phyloP scores from a whole-genome alignment of 2,888 invertebrate species.

The Meandrusa payeni region DNA sequence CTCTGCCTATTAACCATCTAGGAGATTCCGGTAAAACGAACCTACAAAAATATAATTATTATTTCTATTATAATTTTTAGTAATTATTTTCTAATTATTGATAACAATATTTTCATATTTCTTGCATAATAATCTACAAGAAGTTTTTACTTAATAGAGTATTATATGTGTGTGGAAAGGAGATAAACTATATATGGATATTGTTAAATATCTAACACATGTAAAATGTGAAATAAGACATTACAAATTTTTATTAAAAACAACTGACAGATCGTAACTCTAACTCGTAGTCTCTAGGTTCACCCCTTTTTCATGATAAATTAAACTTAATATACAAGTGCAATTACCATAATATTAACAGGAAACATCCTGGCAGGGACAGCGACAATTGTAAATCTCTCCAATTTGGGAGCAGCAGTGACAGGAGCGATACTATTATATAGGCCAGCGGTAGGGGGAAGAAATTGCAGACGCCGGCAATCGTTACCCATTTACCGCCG shows the following conservation, averaged over 20 bases:
- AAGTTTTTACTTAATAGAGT: too few relatives aligned
- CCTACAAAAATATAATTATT: constrained; percentile 63
- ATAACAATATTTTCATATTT: too few relatives aligned
- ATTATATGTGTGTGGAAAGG: too few relatives aligned
- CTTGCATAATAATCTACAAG: too few relatives aligned
- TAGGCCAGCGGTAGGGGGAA: constrained; percentile 90
- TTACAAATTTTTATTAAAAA: too few relatives aligned
- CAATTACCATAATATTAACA: constrained; percentile 84
- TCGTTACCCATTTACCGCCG: constrained; percentile 89
- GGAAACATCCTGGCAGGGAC: constrained; percentile 85
- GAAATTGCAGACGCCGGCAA: constrained; percentile 89
- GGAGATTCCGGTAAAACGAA: constrained; percentile 90
- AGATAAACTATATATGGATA: too few relatives aligned
- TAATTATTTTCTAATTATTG: not conserved
- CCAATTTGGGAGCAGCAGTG: constrained; percentile 86
- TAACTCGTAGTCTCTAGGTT: too few relatives aligned
- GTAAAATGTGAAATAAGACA: too few relatives aligned
- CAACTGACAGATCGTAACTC: too few relatives aligned
- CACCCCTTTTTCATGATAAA: too few relatives aligned
- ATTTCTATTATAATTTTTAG: not conserved
- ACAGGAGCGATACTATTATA: constrained; percentile 86
- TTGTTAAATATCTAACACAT: too few relatives aligned
- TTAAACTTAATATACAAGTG: too few relatives aligned
- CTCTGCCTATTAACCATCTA: constrained; percentile 87
- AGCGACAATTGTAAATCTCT: constrained; percentile 86